Base-by-base conservation (phyloP, 1,140 invertebrate genomes). In the Aphis craccivora region DNA sequence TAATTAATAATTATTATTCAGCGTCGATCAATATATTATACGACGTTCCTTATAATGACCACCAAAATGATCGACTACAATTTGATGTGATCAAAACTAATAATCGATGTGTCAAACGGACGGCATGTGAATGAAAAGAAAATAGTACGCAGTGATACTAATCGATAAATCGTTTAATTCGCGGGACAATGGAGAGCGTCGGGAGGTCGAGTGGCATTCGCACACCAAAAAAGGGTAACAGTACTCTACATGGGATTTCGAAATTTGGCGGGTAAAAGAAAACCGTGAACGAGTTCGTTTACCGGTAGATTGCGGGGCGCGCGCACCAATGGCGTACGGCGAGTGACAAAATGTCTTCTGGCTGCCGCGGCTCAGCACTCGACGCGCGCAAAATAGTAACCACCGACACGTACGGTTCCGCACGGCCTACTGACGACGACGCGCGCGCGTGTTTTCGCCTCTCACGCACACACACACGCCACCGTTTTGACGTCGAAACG, bases 331-430 rank as follows among this genome's bases (percentile, higher is more conserved):
- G 37, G 37, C 40, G 40, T 30, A 67, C 35, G 40, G 7, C 2
- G 37, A 4, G 89, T 11, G 55, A 90, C 53, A 90, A 90, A 90
- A 90, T 67, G 89, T 55, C 35, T 76, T 67, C 37, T 40, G 37
- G 37, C 37, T 14, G 2, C 89, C 23, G 30, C n/a, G 53, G 53
- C 35, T 18, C 60, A 76, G 35, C 88, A 35, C 22, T 25, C 20
- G 53, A 90, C 53, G 89, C 53, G 89, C 37, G 89, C 89, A 60
- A 90, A 90, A 67, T 90, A 90, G 89, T 90, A 90, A 90, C n/a
- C 35, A 89, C 51, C 88, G 53, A 67, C 43, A 90, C 89, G 89
- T 90, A 90, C 88, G 35, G 88, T 37, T 40, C 37, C 40, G 37
- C 37, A 67, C 89, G 89, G 53, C 35, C 53, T 25, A 60, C 14